These are phyloP conservation scores for Silurus lanzhouensis DNA, from an alignment of 2,797 vertebrate species.

Conservation along the genomic window DNA sequence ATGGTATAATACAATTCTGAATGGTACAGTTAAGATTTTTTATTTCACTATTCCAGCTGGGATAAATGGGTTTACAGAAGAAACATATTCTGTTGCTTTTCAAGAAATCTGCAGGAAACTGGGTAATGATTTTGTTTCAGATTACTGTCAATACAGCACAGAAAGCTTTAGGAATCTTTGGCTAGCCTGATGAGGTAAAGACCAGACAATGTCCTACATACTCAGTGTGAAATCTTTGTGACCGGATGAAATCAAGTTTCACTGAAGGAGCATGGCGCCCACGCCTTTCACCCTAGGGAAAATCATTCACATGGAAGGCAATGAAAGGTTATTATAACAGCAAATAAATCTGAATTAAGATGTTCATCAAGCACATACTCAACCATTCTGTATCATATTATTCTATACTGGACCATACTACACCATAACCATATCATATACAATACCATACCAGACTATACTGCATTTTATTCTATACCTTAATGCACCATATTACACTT, in stretches of 20 bases:
- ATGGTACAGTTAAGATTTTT: background rate
- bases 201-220: too few species aligned
- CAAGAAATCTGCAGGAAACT: conserved; percentile 9
- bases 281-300: too few species aligned
- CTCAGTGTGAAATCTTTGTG: too few species aligned
- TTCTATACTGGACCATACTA: background rate
- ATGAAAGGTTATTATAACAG: too few species aligned
- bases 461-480: background rate
- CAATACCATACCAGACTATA: background rate
- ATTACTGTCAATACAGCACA: conserved; percentile 6
- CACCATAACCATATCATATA: background rate
- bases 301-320: too few species aligned
- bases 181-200: background rate
- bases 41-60: background rate
- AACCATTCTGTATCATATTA: background rate
- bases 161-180: background rate
- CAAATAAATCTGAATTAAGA: too few species aligned
- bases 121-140: conserved; percentile 7
- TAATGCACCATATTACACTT: background rate
- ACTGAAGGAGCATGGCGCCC: too few species aligned
- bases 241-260: too few species aligned
- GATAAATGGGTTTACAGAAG: background rate
- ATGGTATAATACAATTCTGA: background rate
- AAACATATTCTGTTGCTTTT: conserved; percentile 15
- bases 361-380: too few species aligned